phyloP scores from a whole-genome alignment of 2,113 vertebrate species.

The Psilopogon haemacephalus region DNA sequence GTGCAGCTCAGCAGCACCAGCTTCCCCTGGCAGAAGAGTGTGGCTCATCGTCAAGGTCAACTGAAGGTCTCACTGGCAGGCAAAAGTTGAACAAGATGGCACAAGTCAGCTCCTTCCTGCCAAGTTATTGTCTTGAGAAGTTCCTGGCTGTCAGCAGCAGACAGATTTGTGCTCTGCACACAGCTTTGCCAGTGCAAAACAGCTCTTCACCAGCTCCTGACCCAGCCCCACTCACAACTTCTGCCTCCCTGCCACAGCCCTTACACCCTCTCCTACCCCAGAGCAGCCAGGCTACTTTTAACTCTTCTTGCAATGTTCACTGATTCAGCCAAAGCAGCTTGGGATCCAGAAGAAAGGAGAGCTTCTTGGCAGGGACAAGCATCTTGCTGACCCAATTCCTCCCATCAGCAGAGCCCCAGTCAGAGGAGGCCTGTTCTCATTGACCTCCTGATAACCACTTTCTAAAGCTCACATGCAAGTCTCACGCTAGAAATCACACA shows the following conservation, averaged over 20 bases:
- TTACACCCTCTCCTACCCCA: rapidly evolving
- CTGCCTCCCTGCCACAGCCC: neutral
- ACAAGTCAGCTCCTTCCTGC: neutral
- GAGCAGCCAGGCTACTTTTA: rapidly evolving
- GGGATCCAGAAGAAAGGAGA: neutral
- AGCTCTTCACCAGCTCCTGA: neutral
- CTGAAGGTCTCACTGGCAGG: neutral
- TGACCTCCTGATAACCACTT: neutral
- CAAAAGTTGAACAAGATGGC: neutral
- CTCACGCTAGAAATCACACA: rapidly evolving
- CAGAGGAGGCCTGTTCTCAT: neutral
- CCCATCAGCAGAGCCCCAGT: neutral
- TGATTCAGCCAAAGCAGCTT: too few species aligned
- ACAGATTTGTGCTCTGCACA: rapidly evolving
- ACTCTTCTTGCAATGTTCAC: neutral
- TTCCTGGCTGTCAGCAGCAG: neutral
- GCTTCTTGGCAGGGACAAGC: neutral
- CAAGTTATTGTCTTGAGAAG: neutral
- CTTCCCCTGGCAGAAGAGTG: neutral
- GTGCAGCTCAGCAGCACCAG: rapidly evolving
- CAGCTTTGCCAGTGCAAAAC: neutral
- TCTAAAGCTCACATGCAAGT: neutral
- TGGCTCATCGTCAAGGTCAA: neutral
- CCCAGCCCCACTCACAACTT: neutral
- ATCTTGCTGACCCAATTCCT: neutral